phyloP scores from a whole-genome alignment of 2,113 vertebrate genomes.

The Nasalis larvatus region DNA sequence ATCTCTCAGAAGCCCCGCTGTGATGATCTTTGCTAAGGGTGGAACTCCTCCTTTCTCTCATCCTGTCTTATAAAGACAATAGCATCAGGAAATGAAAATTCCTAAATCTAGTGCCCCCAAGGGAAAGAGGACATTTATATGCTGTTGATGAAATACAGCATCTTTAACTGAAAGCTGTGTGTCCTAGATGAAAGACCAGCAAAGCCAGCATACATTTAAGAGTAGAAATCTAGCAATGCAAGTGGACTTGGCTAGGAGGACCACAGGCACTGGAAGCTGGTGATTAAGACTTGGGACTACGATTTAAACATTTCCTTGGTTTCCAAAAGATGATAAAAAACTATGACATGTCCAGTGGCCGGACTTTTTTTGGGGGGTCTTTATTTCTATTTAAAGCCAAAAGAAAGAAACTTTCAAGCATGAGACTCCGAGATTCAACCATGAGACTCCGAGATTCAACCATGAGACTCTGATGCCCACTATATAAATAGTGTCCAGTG shows the following conservation, averaged over 20 bases:
- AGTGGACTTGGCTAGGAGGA: background rate
- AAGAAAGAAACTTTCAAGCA: background rate
- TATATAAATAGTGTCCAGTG: background rate
- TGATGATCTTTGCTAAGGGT: background rate
- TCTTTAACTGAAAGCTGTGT: background rate
- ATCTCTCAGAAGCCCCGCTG: background rate
- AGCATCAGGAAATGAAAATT: background rate
- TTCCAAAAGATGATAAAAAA: background rate
- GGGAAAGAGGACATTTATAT: background rate
- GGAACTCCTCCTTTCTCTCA: background rate
- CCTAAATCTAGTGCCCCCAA: background rate
- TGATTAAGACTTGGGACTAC: background rate
- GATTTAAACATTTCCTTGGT: background rate
- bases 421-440: background rate
- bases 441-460: background rate
- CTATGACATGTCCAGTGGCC: background rate
- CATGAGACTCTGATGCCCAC: background rate
- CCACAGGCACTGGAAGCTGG: background rate
- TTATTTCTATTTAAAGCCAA: slow-evolving; percentile 15
- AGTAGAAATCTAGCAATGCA: background rate
- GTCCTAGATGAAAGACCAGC: background rate
- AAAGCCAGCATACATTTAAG: background rate
- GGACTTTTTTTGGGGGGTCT: background rate
- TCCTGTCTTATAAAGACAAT: background rate
- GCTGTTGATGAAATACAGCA: background rate